phyloP scores from a whole-genome alignment of 2,888 invertebrate genomes.

The Ochropleura plecta region DNA sequence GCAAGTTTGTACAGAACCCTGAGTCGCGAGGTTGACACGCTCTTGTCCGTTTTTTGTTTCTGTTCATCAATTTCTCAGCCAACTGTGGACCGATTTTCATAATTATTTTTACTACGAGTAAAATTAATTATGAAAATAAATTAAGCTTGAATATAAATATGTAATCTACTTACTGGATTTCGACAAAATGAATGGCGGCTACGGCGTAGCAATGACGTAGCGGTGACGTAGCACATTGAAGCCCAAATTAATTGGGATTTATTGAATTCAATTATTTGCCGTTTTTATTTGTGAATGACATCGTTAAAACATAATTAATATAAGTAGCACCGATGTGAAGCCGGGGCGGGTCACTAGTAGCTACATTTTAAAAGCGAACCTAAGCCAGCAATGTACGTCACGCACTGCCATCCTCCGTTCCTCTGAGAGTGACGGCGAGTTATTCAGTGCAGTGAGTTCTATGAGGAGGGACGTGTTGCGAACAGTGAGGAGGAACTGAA shows the following conservation, averaged over 20 bases:
- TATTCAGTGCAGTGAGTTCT: constrained; percentile 52
- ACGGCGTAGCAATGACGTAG: constrained; percentile 42
- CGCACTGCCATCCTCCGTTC: constrained; percentile 55
- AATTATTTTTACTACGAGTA: no score
- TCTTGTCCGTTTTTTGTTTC: no score
- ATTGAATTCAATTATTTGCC: not conserved
- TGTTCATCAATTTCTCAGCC: no score
- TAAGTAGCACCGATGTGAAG: not conserved
- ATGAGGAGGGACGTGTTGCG: constrained; percentile 52
- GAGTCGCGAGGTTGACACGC: no score
- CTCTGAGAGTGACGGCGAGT: constrained; percentile 26
- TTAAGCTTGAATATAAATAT: not conserved
- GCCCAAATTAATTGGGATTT: not conserved
- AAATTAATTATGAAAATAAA: no score
- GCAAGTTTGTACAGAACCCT: no score
- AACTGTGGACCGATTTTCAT: no score
- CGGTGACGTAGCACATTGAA: constrained; percentile 36
- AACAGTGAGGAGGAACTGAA: not conserved
- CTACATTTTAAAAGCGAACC: not conserved
- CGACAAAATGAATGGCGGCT: not conserved
- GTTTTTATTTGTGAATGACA: no score
- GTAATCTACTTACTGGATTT: not conserved
- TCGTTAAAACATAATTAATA: no score
- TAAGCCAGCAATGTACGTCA: constrained; percentile 73
- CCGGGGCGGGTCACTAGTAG: not conserved